Percentiles rank a stretch among this genome's conserved stretches.
phyloP scores from a whole-genome alignment of 2,113 vertebrate species.

The Telmatochromis sp. region DNA sequence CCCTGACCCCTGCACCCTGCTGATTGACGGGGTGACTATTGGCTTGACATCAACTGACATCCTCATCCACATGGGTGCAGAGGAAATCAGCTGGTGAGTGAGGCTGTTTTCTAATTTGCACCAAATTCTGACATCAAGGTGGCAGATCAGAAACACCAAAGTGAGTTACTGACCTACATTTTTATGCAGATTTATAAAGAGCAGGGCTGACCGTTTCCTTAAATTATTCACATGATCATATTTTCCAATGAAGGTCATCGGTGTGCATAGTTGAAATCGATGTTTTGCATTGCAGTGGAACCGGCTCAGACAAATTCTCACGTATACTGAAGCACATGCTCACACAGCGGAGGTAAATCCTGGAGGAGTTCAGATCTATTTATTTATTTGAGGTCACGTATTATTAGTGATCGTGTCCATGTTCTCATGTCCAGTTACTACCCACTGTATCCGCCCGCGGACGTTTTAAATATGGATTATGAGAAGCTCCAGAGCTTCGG shows the following conservation, averaged over 20 bases:
- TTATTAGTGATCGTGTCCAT: background rate
- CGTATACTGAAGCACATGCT: slow-evolving; percentile 87
- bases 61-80: slow-evolving; percentile 85
- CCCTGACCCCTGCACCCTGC: slow-evolving; percentile 86
- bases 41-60: slow-evolving; percentile 88
- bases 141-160: background rate
- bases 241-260: background rate
- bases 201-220: rapidly evolving
- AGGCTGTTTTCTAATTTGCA: background rate
- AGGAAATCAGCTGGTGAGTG: slow-evolving; percentile 88
- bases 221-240: background rate
- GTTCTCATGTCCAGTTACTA: slow-evolving; percentile 74
- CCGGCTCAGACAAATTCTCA: slow-evolving; percentile 79
- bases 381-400: background rate
- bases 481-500: slow-evolving; percentile 72
- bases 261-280: background rate
- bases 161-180: background rate
- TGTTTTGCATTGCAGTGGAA: slow-evolving; percentile 38
- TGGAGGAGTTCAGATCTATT: background rate
- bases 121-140: background rate
- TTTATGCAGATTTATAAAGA: background rate
- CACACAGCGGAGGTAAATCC: slow-evolving; percentile 81
- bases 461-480: slow-evolving; percentile 84
- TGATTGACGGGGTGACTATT: slow-evolving; percentile 76
- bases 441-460: slow-evolving; percentile 84